Evolutionary conservation across 2,797 vertebrate species (phyloP), one percentile per base, ranked within the genome.

Genomic region (Malacoctenus gilli): DNA sequence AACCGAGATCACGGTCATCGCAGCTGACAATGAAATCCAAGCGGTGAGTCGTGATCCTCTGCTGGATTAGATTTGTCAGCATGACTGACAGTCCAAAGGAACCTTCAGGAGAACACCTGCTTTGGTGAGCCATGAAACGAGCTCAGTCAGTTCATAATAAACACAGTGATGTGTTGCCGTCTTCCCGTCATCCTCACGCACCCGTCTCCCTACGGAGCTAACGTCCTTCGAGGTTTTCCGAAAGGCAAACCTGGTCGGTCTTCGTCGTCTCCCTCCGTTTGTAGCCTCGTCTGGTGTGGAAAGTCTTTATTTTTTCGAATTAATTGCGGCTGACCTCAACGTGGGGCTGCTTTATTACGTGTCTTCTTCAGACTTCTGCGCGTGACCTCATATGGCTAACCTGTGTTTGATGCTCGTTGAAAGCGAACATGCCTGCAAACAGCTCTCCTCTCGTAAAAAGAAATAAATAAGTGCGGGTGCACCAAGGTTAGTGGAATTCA

Each of bases 1-100:
- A 28, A n/a, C n/a, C n/a, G 32, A 5, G 32, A 14, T 42, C 39
- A 36, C 32, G 56, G 40, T 37, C 51, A 11, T 18, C 5, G 35
- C 43, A 23, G 32, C 18, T 38, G 30, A 35, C 58, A 16, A 50
- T 1, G 28, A 48, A 51, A 59, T 59, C 14, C 15, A 13, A 18
- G 38, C 23, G 46, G 18, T 15, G 14, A 38, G 22, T 40, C 58
- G 51, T 60, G 42, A 63, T 74, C 37, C 4, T 14, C 13, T 38
- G 53, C 38, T 16, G 28, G 22, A 52, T 28, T 52, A 40, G 43
- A 41, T 75, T 58, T 53, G 63, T 56, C 64, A 36, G 38, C 8
- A 0, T 66, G 74, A 81, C 38, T 65, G 67, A 59, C 75, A 70
- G 58, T 77, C 38, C 1, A 42, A 57, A 58, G 36, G 19, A 47